phyloP scores from a whole-genome alignment of 2,888 invertebrate genomes.

The Lepidonotus clava region DNA sequence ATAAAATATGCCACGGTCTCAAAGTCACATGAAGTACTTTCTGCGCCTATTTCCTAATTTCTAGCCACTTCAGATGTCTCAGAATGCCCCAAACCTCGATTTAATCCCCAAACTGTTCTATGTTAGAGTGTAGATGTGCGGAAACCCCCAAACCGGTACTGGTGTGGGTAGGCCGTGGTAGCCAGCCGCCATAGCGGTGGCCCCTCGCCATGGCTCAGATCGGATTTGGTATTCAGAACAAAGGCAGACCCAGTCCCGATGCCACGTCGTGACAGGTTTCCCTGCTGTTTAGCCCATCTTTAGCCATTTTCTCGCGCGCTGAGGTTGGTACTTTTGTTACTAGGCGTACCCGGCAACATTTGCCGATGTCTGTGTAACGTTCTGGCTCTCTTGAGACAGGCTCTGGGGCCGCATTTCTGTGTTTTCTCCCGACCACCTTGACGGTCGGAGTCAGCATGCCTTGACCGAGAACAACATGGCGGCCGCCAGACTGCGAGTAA shows the following conservation, averaged over 20 bases:
- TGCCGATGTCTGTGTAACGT: too few species aligned
- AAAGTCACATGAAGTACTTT: constrained; percentile 24
- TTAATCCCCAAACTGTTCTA: background rate
- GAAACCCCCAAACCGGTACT: background rate
- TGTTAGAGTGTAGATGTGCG: too few species aligned
- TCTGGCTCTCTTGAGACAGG: too few species aligned
- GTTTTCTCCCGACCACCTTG: too few species aligned
- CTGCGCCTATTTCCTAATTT: background rate
- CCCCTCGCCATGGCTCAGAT: constrained; percentile 3
- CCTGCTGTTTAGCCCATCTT: background rate
- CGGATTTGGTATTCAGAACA: constrained; percentile 43
- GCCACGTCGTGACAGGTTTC: constrained; percentile 44
- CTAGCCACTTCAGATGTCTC: background rate
- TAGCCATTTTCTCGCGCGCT: background rate
- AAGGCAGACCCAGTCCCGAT: constrained; percentile 26
- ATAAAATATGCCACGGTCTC: constrained; percentile 38
- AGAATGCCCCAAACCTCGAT: background rate
- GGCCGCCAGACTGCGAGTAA: too few species aligned
- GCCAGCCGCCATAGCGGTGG: background rate
- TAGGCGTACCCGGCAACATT: constrained; percentile 3
- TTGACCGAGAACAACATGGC: too few species aligned
- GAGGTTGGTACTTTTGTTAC: constrained; percentile 44
- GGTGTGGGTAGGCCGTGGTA: background rate
- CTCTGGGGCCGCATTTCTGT: too few species aligned
- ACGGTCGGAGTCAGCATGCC: too few species aligned